Base-by-base conservation (phyloP, 30 jellyfish, hydroid and myxozoan genomes). In the Nemopilema nomurai region DNA sequence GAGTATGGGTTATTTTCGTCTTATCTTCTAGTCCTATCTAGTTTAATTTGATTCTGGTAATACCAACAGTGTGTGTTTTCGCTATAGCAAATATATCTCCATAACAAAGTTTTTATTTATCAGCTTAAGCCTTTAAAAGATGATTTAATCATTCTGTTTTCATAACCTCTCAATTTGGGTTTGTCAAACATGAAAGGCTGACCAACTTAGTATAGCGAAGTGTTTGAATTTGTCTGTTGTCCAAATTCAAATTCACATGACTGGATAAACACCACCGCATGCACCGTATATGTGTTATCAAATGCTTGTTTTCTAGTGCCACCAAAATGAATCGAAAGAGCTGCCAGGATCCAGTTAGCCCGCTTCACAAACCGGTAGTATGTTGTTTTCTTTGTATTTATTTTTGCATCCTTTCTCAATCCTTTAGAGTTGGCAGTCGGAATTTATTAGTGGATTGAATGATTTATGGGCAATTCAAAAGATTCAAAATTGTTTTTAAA, bases 301-400 rank as follows among this genome's bases (percentile, higher is more conserved):
- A 19, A 0, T 28, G 18, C 23, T 28, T 57, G 18, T 51, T 4
- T 33, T 28, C 18, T 18, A 84, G 93, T 84, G 63, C 93, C 93
- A 64, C 93, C 24, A 84, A 84, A 51, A n/a, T 84, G 83, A 62
- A 65, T 28, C 83, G 86, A 9, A 51, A 57, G 67, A 65, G 49
- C 33, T 29, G 81, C 16, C 83, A 81, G 65, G 93, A 84, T 20
- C 82, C 87, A 0, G 7, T 62, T 0, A 18, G 87, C 4, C 87
- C 93, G 1, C 17, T 57, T 41, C 85, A 32, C 74, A 73, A 17
- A 22, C 71, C 24, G 69, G 77, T n/a, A n/a, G n/a, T 57, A 28
- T 72, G 64, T 63, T 63, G 80, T 77, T 53, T 70, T 19, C 62
- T 28, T 18, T 32, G 0, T 7, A 26, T 25, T 66, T 28, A 16